Conservation (phyloP, 2,888 invertebrate species). For the Sesia apiformis region DNA sequence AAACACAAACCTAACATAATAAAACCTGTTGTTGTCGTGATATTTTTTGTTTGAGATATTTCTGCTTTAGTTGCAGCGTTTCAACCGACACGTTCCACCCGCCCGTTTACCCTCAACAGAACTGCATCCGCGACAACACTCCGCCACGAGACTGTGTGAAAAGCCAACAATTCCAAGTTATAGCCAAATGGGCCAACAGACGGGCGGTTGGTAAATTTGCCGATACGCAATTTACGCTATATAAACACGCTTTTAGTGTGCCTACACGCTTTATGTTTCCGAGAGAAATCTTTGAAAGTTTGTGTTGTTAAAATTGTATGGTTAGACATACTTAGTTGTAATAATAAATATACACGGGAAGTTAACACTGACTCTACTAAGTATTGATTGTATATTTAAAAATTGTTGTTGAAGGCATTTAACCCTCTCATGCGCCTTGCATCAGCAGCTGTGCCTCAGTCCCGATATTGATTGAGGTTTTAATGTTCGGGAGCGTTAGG, state of each 20-base stretch:
- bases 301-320: not conserved
- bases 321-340: too few relatives aligned
- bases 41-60: not conserved
- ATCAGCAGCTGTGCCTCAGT: too few relatives aligned
- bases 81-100: slow-evolving; percentile 12
- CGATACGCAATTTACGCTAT: slow-evolving; percentile 48
- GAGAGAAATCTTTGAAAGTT: slow-evolving; percentile 7
- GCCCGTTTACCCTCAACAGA: slow-evolving; percentile 32
- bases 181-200: slow-evolving; percentile 24
- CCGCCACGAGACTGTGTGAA: slow-evolving; percentile 47
- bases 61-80: not conserved
- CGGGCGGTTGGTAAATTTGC: slow-evolving; percentile 44
- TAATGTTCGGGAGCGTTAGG: too few relatives aligned
- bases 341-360: too few relatives aligned
- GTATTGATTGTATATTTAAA: too few relatives aligned
- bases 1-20: too few relatives aligned
- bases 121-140: slow-evolving; percentile 16
- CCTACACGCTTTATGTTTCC: slow-evolving; percentile 16
- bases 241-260: slow-evolving; percentile 30
- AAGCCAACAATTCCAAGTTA: slow-evolving; percentile 48
- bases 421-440: too few relatives aligned
- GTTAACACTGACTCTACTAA: too few relatives aligned
- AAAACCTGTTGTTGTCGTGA: too few relatives aligned
- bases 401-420: too few relatives aligned
- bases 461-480: too few relatives aligned